phyloP scores from a whole-genome alignment of 2,888 invertebrate species.

The Cephonodes hylas region DNA sequence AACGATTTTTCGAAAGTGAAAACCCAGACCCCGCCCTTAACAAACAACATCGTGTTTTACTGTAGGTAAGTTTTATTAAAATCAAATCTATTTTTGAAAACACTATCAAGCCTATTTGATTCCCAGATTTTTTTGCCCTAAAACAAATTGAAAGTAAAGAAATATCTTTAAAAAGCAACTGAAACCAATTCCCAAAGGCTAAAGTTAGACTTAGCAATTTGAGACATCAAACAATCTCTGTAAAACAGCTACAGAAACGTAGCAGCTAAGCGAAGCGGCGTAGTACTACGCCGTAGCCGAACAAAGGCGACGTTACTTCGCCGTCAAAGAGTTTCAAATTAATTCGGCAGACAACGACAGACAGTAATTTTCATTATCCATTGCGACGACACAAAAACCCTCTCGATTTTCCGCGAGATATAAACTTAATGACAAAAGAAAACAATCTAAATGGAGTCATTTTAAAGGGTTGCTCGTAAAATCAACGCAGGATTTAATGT shows the following conservation, averaged over 20 bases:
- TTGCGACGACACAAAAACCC: slow-evolving; percentile 7
- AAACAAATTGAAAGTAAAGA: background rate
- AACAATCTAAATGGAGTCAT: slow-evolving; percentile 38
- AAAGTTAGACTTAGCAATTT: background rate
- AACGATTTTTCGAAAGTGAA: too few relatives aligned
- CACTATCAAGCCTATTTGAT: background rate
- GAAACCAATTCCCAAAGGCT: background rate
- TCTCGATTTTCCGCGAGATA: slow-evolving; percentile 17
- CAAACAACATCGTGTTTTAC: background rate
- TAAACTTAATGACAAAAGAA: slow-evolving; percentile 31
- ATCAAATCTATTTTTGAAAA: too few relatives aligned
- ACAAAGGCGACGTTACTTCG: background rate
- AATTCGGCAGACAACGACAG: slow-evolving; percentile 8
- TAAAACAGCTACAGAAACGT: background rate
- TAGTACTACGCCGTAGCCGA: background rate
- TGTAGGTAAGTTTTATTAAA: too few relatives aligned
- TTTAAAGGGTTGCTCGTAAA: slow-evolving; percentile 29
- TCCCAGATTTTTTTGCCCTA: background rate
- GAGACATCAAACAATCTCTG: background rate
- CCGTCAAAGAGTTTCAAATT: slow-evolving; percentile 6
- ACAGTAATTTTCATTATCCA: slow-evolving; percentile 12
- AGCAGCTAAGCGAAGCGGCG: background rate
- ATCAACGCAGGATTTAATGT: slow-evolving; percentile 18
- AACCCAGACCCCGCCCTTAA: too few relatives aligned
- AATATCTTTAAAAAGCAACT: background rate